Conservation (phyloP, 35 echinoderm and acorn worm genomes). For the Nesometra sesokonis region DNA sequence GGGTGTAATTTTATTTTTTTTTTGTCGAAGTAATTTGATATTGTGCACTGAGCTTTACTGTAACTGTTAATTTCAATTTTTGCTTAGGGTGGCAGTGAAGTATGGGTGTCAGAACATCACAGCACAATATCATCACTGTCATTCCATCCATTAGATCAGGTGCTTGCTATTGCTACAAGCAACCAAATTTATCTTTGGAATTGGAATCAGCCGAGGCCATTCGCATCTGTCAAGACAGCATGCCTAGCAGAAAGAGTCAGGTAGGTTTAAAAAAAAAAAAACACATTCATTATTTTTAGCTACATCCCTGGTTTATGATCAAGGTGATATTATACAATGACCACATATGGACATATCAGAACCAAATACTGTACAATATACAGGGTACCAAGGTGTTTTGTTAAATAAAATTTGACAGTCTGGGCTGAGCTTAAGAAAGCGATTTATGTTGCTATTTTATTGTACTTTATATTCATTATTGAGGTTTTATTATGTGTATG, state of each 20-base stretch:
- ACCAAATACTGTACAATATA: neutral
- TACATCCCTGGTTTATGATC: neutral
- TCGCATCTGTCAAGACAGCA: constrained; percentile 48
- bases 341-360: neutral
- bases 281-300: neutral
- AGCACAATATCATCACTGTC: constrained; percentile 76
- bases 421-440: no score
- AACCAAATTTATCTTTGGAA: constrained; percentile 89
- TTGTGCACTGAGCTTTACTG: no score
- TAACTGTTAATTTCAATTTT: no score
- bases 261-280: no score
- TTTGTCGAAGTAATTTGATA: no score
- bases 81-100: constrained; percentile 89
- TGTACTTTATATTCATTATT: no score
- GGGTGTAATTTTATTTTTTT: no score
- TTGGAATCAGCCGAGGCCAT: constrained; percentile 62
- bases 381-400: no score
- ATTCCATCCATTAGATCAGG: constrained; percentile 79
- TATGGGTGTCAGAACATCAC: constrained; percentile 58
- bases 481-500: no score
- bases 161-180: constrained; percentile 73
- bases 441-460: no score
- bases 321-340: neutral
- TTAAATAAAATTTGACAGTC: no score
- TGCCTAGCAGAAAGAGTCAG: constrained; percentile 58